Base-by-base conservation (phyloP, 2,797 vertebrate genomes). In the Malacoctenus gilli region DNA sequence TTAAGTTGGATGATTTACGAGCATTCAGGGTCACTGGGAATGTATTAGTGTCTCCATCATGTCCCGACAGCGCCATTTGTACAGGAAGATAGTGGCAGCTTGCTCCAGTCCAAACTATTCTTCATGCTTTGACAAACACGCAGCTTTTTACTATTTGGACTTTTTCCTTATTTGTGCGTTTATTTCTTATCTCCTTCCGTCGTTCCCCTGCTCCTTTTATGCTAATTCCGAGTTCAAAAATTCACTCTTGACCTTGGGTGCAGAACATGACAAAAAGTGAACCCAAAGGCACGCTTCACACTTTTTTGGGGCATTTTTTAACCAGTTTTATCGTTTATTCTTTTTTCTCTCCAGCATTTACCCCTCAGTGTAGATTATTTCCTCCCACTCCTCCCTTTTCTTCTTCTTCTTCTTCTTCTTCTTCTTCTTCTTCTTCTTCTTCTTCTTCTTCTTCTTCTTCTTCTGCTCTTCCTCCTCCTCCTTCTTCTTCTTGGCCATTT, bases 1-100 rank as follows among this genome's bases (percentile, higher is more conserved):
- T 52, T 42, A 20, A 67, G 55, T 77, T 70, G 16, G 68, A 56
- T 69, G 61, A 66, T 68, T 76, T 41, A 70, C 60, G 48, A 35
- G 22, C 28, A 44, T 72, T 73, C 21, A 39, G 38, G 54, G 16
- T 32, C 51, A 48, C 20, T 31, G 37, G 16, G 53, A 51, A 71
- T 65, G 54, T 49, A 53, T 59, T 50, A 41, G 21, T 22, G 28
- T 38, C 52, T 67, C 54, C 42, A 51, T 68, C 64, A 60, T 38
- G 43, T 62, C 49, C 41, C 8, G 6, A 21, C 47, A 62, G 47
- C 14, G 9, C 50, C 50, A 83, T 79, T 79, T 57, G 43, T 42
- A 50, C 41, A n/a, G 20, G 22, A 63, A 20, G 49, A 67, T 49
- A 40, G 58, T 36, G 48, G 35, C 19, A 62, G 10, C 49, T 50